phyloP scores from a whole-genome alignment of 2,888 invertebrate species.

The Blera fallax region DNA sequence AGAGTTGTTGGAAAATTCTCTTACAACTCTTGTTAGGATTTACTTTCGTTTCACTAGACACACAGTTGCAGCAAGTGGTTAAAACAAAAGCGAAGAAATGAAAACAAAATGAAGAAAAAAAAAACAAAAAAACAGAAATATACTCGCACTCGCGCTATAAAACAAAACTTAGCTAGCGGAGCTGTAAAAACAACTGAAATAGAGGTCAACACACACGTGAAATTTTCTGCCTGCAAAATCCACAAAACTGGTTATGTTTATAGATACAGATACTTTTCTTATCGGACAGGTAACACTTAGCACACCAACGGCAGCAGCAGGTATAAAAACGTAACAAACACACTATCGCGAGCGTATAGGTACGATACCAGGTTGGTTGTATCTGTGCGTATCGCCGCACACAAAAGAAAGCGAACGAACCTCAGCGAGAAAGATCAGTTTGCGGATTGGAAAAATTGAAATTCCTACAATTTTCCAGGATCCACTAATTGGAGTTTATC shows the following conservation, averaged over 20 bases:
- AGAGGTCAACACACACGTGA: conserved; percentile 72
- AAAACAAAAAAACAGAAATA: conserved; percentile 18
- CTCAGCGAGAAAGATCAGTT: neutral
- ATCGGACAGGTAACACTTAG: conserved; percentile 57
- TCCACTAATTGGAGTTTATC: conserved; percentile 8
- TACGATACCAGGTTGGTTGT: conserved; percentile 5
- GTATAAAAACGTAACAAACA: conserved; percentile 50
- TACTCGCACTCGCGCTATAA: conserved; percentile 3
- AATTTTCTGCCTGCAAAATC: conserved; percentile 61
- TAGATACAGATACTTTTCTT: conserved; percentile 35
- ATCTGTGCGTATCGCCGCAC: conserved; percentile 14
- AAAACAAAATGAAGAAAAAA: conserved; percentile 53
- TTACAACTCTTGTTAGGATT: conserved; percentile 35
- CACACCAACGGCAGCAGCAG: conserved; percentile 45
- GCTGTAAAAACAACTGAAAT: conserved; percentile 50
- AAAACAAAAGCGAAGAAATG: conserved; percentile 41
- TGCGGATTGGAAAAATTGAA: conserved; percentile 1
- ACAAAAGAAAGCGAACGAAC: conserved; percentile 46
- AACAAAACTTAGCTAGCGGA: conserved; percentile 25
- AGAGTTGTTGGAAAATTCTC: neutral
- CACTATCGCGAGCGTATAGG: neutral
- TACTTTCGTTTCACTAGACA: conserved; percentile 42
- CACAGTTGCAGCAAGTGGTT: conserved; percentile 9
- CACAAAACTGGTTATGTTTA: conserved; percentile 60
- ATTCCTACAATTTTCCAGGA: neutral